phyloP scores from a whole-genome alignment of 2,888 invertebrate species.

The Rhingia campestris region DNA sequence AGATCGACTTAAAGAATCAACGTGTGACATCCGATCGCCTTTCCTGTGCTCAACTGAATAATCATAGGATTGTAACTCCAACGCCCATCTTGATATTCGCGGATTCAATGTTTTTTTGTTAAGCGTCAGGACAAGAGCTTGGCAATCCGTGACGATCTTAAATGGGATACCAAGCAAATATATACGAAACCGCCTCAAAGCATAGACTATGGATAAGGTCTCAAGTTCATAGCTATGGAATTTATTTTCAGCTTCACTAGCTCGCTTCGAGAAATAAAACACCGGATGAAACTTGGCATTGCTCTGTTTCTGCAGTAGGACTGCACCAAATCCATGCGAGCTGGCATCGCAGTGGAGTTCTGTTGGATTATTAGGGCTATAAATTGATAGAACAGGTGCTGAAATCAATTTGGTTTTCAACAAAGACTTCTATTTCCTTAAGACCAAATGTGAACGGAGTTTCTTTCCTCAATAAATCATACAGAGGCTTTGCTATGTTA shows the following conservation, averaged over 20 bases:
- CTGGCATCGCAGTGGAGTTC: slow-evolving; percentile 77
- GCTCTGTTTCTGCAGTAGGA: slow-evolving; percentile 71
- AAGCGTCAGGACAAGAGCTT: slow-evolving; percentile 46
- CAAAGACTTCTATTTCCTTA: slow-evolving; percentile 26
- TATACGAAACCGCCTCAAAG: slow-evolving; percentile 35
- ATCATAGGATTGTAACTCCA: slow-evolving; percentile 68
- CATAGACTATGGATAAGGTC: slow-evolving; percentile 32
- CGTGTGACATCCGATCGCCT: slow-evolving; percentile 72
- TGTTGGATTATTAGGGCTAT: slow-evolving; percentile 60
- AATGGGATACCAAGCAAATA: slow-evolving; percentile 44
- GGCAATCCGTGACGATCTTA: slow-evolving; percentile 45
- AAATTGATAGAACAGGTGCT: too few species aligned
- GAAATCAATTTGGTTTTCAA: slow-evolving; percentile 17
- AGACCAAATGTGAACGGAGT: slow-evolving; percentile 17
- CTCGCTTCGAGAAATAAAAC: slow-evolving; percentile 76
- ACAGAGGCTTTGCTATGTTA: slow-evolving; percentile 73
- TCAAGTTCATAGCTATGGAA: slow-evolving; percentile 75
- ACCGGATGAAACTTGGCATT: slow-evolving; percentile 67
- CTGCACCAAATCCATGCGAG: slow-evolving; percentile 61
- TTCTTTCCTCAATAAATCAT: slow-evolving; percentile 71
- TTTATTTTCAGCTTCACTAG: slow-evolving; percentile 75
- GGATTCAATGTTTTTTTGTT: slow-evolving; percentile 35
- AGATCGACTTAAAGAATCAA: slow-evolving; percentile 76
- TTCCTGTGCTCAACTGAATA: slow-evolving; percentile 73
- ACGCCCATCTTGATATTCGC: slow-evolving; percentile 66